A percentile compares a stretch with the other conserved stretches of the same genome.
These are phyloP conservation scores for Micrasema minimum DNA, from an alignment of 1,140 invertebrate genomes.

Conservation along the genomic window DNA sequence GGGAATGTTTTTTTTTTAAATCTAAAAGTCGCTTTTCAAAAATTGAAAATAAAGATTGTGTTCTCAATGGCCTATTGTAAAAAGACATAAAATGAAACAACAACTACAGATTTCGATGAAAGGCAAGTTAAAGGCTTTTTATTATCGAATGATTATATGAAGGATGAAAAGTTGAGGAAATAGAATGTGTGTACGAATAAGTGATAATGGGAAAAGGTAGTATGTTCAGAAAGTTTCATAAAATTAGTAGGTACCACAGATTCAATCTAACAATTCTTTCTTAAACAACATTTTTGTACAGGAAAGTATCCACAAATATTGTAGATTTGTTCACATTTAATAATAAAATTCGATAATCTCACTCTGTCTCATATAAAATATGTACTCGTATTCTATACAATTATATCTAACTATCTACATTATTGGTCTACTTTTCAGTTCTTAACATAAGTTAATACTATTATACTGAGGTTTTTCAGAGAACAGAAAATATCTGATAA, in stretches of 20 bases:
- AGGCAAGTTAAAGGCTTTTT: constrained; percentile 31
- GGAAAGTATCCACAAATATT: constrained; percentile 32
- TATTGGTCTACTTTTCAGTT: constrained; percentile 38
- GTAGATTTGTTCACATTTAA: constrained; percentile 36
- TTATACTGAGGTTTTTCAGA: constrained; percentile 32
- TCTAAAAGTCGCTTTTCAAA: background rate
- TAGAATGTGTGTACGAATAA: too few species aligned
- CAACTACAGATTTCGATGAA: constrained; percentile 3
- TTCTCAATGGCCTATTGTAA: background rate
- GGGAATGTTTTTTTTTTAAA: constrained; percentile 4
- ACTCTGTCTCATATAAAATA: constrained; percentile 19
- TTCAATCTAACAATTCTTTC: background rate
- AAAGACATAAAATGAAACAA: constrained; percentile 6
- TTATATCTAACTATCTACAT: constrained; percentile 41
- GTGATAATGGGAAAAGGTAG: too few species aligned
- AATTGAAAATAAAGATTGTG: too few species aligned
- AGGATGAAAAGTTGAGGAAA: background rate
- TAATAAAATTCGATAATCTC: constrained; percentile 35
- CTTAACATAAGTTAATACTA: constrained; percentile 42
- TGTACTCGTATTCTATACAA: constrained; percentile 15
- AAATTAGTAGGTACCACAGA: background rate
- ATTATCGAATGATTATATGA: constrained; percentile 7
- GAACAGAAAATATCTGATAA: constrained; percentile 20
- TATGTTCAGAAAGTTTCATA: too few species aligned
- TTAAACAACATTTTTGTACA: constrained; percentile 32